Base-by-base conservation (phyloP, 2,797 vertebrate genomes). In the Microctenopoma stevenorrisi region DNA sequence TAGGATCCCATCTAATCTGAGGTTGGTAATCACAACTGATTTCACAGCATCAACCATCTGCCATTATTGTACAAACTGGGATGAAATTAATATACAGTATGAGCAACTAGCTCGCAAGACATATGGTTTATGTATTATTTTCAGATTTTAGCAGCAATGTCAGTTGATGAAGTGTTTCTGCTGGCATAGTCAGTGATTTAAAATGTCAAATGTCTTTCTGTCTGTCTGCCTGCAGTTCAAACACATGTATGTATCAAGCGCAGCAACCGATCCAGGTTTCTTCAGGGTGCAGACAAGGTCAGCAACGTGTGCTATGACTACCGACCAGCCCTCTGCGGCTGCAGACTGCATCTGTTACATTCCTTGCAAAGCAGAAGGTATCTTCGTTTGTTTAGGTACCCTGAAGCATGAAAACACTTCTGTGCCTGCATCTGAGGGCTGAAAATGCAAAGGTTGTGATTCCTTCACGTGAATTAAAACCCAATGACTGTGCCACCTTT, bases 311-410 rank as follows among this genome's bases (percentile, higher is more conserved):
- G 86, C 83, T 86, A 70, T 86, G 86, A 90, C 82, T 88, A 83
- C 88, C 76, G 72, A 70, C 73, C 76, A 72, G 54, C 71, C 76
- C 85, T 87, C 86, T 75, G 83, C 60, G 43, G 81, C 79, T 83
- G 71, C 82, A 90, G 85, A 80, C 86, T 78, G 80, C 88, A 88
- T 90, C 87, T 86, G 85, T 91, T 83, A 85, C 84, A 90, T 90
- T 91, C 88, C 82, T 85, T 2, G 1, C 58, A 66, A 88, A 90
- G 81, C 68, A 63, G 81, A 89, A 80, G 28, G 76, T 84, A 83
- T 81, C 64, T 35, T 58, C 10, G 54, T 89, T 91, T 22, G 87
- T 92, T 91, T 90, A 88, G 74, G 66, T 89, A 88, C 91, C 89
- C 82, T 28, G 4, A 74, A 85, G 68, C 83, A 88, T 58, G 59